Base-by-base conservation (phyloP, 1,140 invertebrate genomes). In the Aleiodes sp. region DNA sequence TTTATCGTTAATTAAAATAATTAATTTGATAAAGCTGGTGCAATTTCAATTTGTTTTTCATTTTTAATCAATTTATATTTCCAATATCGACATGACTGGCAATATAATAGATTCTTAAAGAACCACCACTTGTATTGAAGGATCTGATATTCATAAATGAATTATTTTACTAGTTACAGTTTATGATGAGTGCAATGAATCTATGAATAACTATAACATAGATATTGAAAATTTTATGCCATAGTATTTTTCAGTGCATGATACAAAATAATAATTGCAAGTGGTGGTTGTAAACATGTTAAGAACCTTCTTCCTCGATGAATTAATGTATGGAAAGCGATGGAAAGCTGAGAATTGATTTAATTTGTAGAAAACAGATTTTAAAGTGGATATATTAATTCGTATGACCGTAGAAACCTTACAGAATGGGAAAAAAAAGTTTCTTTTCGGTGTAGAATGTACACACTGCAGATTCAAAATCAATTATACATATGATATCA, bases 401-500 rank as follows among this genome's bases (percentile, higher is more conserved):
- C n/a, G n/a, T 41, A 43, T 39, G 12, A 62, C 24, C 29, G 33
- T 35, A 56, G 33, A 64, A 59, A 56, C 60, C 63, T 37, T 29
- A 35, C 52, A 60, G 41, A 41, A 62, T 63, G 28, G 2, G 8
- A 21, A 64, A 12, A 19, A 1, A 2, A 21, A 64, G 8, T 62
- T 62, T n/a, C n/a, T 26, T 37, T 37, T 62, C 33, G 9, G 24
- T 37, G 57, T 61, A 68, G 63, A 69, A 72, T 68, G 69, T 63
- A 74, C 60, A 68, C 68, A 74, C 73, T 65, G 71, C 70, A 70
- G 24, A 67, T 74, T 74, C 65, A 73, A 62, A 71, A 75, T 35
- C 68, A 77, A 72, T 63, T 76, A 75, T 77, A 77, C 75, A 77
- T 75, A 77, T 75, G 72, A 73, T 78, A 80, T 79, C 74, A 79